Evolutionary conservation across 1,140 invertebrate genomes (phyloP), one percentile per base, ranked within the genome.

Genomic region (Drosophila gunungcola): DNA sequence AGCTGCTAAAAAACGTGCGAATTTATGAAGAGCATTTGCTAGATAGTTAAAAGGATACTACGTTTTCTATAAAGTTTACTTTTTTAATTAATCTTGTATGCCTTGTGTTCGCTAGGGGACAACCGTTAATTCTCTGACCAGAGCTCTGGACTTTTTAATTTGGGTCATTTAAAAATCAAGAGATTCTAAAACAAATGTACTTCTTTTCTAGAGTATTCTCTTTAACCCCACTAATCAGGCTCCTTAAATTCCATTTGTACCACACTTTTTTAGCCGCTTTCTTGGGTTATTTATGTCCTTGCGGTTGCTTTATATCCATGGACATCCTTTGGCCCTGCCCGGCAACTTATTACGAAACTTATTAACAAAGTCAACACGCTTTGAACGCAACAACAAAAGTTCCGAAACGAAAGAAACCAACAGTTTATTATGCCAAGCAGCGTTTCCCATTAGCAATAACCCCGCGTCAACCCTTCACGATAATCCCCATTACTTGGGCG

Each of bases 301-400:
- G 75, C 58, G 79, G 78, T 69, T 79, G 65, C 52, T 73, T 48
- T 68, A 54, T 61, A 82, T 58, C 54, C 62, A 51, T 74, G 64
- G 49, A 68, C 64, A 75, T 78, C 39, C 62, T 51, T 78, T 78
- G 43, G 49, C 39, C 43, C 13, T 16, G 46, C 12, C 55, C 39
- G 45, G 48, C 72, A 84, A 89, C 80, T 89, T 89, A 89, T 89
- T 84, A 89, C 73, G 62, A 69, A 89, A 89, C 84, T 89, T 89
- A 89, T 89, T 89, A 89, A 84, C 84, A 89, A 89, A 89, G 84
- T 89, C 84, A 84, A 84, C 84, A 89, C 84, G 73, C 73, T 74
- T 69, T 57, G 51, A 48, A 57, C 7, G 21, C 60, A 75, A 75
- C 39, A 61, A 62, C 46, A 58, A 73, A 60, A 51, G 39, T 38